Conservation (phyloP, 2,888 invertebrate genomes). For the Nemoura dubitans region DNA sequence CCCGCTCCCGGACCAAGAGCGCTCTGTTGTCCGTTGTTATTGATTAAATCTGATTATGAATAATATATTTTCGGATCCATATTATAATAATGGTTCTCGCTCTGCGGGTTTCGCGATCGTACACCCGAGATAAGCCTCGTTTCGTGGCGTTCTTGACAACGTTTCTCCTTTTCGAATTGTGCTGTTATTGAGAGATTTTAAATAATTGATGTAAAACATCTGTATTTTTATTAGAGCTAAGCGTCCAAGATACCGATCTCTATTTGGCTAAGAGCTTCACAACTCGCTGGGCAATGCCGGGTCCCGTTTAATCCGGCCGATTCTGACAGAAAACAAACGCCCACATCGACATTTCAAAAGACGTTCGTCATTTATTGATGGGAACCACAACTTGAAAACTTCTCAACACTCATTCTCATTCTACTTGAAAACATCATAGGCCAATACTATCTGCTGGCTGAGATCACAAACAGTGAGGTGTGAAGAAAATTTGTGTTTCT, state of each 20-base stretch:
- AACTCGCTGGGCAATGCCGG: neutral
- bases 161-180: neutral
- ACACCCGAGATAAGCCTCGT: neutral
- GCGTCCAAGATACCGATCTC: neutral
- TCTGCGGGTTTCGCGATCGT: neutral
- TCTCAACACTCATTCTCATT: neutral
- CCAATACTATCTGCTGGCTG: neutral
- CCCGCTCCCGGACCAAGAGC: neutral
- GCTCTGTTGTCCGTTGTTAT: neutral
- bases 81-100: neutral
- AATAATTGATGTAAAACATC: conserved; percentile 12
- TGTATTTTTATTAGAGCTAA: neutral
- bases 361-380: neutral
- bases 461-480: neutral
- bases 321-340: neutral
- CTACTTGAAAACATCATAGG: neutral
- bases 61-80: conserved; percentile 28
- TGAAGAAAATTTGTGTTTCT: neutral
- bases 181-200: conserved; percentile 3
- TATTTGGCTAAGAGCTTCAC: neutral
- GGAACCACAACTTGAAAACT: neutral
- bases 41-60: neutral
- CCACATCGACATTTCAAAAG: neutral
- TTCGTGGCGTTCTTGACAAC: neutral
- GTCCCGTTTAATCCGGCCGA: neutral